A percentile compares a stretch with the other conserved stretches of the same genome.
phyloP scores from a whole-genome alignment of 2,797 vertebrate genomes.

The Brotula barbata region DNA sequence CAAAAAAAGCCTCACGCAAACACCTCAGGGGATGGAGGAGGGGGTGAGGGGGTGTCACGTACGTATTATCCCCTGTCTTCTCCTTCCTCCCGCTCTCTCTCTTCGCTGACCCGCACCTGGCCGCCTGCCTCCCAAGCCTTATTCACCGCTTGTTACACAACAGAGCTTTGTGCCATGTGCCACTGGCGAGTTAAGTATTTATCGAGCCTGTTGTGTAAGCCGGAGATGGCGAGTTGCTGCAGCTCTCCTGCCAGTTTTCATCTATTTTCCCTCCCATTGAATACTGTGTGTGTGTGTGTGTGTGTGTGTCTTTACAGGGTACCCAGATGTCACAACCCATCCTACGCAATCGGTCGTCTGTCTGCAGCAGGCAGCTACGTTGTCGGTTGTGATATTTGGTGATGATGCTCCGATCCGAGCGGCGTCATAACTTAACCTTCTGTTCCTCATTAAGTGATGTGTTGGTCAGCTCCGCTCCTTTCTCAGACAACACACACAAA shows the following conservation, averaged over 20 bases:
- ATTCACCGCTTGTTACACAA: conserved; percentile 52
- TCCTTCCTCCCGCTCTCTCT: neutral
- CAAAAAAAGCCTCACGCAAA: conserved; percentile 18
- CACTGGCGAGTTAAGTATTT: conserved; percentile 65
- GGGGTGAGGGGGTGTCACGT: neutral
- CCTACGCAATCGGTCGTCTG: conserved; percentile 18
- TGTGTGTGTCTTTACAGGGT: conserved; percentile 15
- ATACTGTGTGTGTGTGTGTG: neutral
- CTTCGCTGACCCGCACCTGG: conserved; percentile 20
- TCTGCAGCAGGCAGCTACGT: neutral
- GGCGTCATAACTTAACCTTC: conserved; percentile 13
- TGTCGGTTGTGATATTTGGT: conserved; percentile 9
- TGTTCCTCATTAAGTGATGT: conserved; percentile 10
- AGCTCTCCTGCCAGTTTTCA: conserved; percentile 26
- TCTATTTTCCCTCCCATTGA: conserved; percentile 40
- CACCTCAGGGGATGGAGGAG: neutral
- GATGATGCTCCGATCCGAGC: conserved; percentile 22
- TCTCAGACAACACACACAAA: neutral
- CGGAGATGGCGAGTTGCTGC: conserved; percentile 28
- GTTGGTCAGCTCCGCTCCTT: neutral
- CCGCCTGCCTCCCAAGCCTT: conserved; percentile 33
- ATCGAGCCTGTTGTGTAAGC: conserved; percentile 59
- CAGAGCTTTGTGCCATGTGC: conserved; percentile 50
- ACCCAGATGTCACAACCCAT: conserved; percentile 38
- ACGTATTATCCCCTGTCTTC: conserved; percentile 6